phyloP scores from a whole-genome alignment of 2,888 invertebrate species.

The Aphrophora alni region DNA sequence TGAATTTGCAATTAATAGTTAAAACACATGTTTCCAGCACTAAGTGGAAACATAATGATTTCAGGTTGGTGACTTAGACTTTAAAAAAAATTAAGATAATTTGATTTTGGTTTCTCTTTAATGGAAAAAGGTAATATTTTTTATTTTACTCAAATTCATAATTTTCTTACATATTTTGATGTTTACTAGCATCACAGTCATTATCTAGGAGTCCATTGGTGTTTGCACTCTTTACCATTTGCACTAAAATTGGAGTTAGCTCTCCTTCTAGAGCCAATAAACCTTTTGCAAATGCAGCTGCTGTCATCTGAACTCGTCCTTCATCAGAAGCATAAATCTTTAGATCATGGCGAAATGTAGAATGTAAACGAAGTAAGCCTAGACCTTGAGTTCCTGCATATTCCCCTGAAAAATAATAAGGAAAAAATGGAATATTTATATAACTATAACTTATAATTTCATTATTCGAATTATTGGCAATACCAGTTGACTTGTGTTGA shows the following conservation, averaged over 20 bases:
- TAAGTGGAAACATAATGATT: too few species aligned
- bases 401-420: constrained; percentile 62
- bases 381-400: constrained; percentile 94
- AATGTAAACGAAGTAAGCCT: constrained; percentile 92
- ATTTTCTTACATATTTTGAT: constrained; percentile 84
- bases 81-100: too few species aligned
- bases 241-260: constrained; percentile 96
- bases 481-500: too few species aligned
- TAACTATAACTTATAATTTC: too few species aligned
- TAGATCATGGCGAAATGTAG: constrained; percentile 97
- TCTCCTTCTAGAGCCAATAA: constrained; percentile 97
- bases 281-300: constrained; percentile 99
- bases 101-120: too few species aligned
- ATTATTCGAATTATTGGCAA: too few species aligned
- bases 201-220: constrained; percentile 98
- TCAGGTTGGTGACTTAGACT: too few species aligned
- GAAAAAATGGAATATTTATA: too few species aligned
- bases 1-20: too few species aligned
- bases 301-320: constrained; percentile 99
- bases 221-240: constrained; percentile 99
- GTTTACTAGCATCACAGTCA: constrained; percentile 96
- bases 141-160: not conserved
- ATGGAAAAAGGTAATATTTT: not conserved
- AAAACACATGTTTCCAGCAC: too few species aligned
- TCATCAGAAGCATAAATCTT: constrained; percentile 99